Base-by-base conservation (phyloP, 2,888 invertebrate species). In the Leptothorax acervorum region DNA sequence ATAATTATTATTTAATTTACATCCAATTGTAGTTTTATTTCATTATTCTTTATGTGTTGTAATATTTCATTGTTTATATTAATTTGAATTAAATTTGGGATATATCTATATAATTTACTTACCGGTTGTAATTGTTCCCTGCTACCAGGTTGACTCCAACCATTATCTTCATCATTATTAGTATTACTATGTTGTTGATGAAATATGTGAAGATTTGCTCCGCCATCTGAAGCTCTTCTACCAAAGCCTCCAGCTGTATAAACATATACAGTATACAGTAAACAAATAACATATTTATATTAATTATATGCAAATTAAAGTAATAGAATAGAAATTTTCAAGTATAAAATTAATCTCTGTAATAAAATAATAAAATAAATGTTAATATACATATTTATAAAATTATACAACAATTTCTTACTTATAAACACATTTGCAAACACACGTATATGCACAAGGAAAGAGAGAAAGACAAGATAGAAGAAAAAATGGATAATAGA, bases 181-280 rank as follows among this genome's bases (percentile, higher is more conserved):
- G 91, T 91, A 76, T 92, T 93, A 82, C 93, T 93, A 31, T 94
- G 93, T 83, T 94, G 94, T 83, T 95, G 96, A 93, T 96, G 97
- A 92, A 96, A 96, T 90, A 97, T 96, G 90, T 98, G 98, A 88
- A 99, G 96, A 95, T 99, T 98, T 79, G 99, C 99, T 82, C 99
- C 99, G 90, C 99, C 99, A 95, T 99, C 99, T 18, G 99, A 99
- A 75, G 99, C 99, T 90, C 99, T 96, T 60, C 99, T 96, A 8
- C 98, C 98, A 95, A 98, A 98, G 73, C 97, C 96, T 63, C 97
- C 97, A 90, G 97, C 97, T 96, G 92, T 2, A 35, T 35, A 90
- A 90, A 82, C 23, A 85, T 70, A 75, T 48, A 48, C 15, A 48
- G 48, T 48, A 48, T 48, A 48, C 12, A 45, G 6, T 45, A 42